phyloP scores from a whole-genome alignment of 2,888 invertebrate species.

The Megastigmus dorsalis region DNA sequence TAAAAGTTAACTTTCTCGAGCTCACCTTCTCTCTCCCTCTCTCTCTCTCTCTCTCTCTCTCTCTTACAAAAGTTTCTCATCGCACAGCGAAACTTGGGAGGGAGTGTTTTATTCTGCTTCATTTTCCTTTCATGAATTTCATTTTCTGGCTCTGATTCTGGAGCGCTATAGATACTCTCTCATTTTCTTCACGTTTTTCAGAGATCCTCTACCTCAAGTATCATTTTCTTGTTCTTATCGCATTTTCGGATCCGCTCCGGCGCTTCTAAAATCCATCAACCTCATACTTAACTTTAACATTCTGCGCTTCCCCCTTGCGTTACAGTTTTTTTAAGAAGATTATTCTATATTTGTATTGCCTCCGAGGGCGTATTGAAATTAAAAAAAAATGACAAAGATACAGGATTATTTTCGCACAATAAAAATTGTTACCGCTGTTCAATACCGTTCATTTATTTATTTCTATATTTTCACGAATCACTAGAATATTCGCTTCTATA shows the following conservation, averaged over 20 bases:
- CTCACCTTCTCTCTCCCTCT: background rate
- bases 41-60: background rate
- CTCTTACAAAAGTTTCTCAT: slow-evolving; percentile 4
- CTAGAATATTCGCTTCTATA: too few species aligned
- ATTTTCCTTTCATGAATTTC: slow-evolving; percentile 35
- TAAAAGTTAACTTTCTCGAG: background rate
- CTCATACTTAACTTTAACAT: background rate
- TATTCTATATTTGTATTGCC: too few species aligned
- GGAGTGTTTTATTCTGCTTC: slow-evolving; percentile 33
- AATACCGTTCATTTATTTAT: too few species aligned
- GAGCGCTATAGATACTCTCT: background rate
- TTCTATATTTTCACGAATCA: too few species aligned
- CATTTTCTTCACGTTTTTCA: background rate
- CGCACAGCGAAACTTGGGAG: background rate
- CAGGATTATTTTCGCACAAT: too few species aligned
- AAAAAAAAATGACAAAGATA: too few species aligned
- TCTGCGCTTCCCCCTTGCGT: background rate
- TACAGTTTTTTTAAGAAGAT: too few species aligned
- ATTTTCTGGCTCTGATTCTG: slow-evolving; percentile 4
- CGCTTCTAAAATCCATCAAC: slow-evolving; percentile 3
- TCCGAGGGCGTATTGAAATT: too few species aligned
- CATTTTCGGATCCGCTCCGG: slow-evolving; percentile 1
- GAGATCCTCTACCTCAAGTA: background rate
- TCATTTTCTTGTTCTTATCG: slow-evolving; percentile 19
- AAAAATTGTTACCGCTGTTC: too few species aligned